Base-by-base conservation (phyloP, 2,113 vertebrate genomes). In the Atlantisia rogersi region DNA sequence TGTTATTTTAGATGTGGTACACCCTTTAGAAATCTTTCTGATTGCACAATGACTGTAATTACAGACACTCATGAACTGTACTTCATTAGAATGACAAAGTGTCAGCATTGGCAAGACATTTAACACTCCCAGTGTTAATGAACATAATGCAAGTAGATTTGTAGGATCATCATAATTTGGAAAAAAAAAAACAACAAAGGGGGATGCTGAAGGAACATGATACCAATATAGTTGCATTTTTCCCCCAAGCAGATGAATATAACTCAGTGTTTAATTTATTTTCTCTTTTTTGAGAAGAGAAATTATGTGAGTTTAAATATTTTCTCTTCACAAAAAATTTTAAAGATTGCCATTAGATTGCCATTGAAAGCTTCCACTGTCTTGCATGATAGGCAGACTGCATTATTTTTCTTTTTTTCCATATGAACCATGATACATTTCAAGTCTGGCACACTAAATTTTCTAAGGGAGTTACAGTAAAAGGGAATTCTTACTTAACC, bases 81-180 rank as follows among this genome's bases (percentile, higher is more conserved):
- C n/a, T 82, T 91, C 81, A 90, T 90, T 95, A 94, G 76, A 96
- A 94, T 73, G 96, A 97, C 95, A 96, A 95, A 93, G 82, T 88
- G 56, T 55, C n/a, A 1, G n/a, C 82, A 78, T 21, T 81, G 75
- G 65, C 48, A 40, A 95, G 82, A 95, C 19, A 71, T 93, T 92
- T 90, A 92, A 95, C 55, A 40, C 55, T 83, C 25, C n/a, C 78
- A 85, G 67, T 86, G 94, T 75, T 88, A 83, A 91, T 17, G 9
- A 81, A 67, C 18, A 83, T 20, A 95, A 90, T 42, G 53, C 53
- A 81, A 83, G 15, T 63, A 60, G 48, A 83, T 44, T 95, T 92
- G 80, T 56, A 97, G 87, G 65, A 97, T 94, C 85, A 91, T 70
- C 74, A 94, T 90, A 62, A 56, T 73, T 86, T 64, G 35, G 63